A percentile compares a stretch with the other conserved stretches of the same genome.
Evolutionary conservation across 2,797 vertebrate genomes (phyloP).

Genomic region (Peromyscus nudipes): DNA sequence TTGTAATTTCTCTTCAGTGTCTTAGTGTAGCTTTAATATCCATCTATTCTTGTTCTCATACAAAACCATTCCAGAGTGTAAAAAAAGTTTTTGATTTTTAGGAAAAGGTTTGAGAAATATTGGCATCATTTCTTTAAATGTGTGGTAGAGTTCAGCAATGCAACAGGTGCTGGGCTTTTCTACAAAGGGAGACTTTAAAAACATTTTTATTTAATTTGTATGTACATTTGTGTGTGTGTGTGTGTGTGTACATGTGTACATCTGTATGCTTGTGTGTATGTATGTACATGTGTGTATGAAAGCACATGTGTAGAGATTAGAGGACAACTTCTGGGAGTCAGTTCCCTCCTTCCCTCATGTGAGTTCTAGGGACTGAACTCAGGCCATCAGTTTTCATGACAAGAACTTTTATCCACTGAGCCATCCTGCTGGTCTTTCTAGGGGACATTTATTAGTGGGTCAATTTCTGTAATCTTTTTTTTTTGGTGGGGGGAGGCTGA

Average conservation of each 20-base stretch:
- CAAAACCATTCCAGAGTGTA: background rate
- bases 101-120: background rate
- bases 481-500: too few relatives aligned
- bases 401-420: background rate
- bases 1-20: background rate
- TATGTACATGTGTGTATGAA: background rate
- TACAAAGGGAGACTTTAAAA: background rate
- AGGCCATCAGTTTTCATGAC: background rate
- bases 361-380: background rate
- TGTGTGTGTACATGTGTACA: too few relatives aligned
- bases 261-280: background rate
- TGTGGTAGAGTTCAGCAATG: background rate
- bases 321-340: background rate
- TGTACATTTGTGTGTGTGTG: background rate
- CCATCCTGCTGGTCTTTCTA: background rate
- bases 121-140: background rate
- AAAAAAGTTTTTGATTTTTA: background rate
- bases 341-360: background rate
- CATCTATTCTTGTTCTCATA: background rate
- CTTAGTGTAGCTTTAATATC: background rate
- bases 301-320: background rate
- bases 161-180: background rate
- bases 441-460: too few relatives aligned
- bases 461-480: background rate
- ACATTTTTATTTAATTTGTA: background rate